Evolutionary conservation across 2,797 vertebrate genomes (phyloP), one percentile per base, ranked within the genome.

Genomic region (Pseudochirops cupreus): DNA sequence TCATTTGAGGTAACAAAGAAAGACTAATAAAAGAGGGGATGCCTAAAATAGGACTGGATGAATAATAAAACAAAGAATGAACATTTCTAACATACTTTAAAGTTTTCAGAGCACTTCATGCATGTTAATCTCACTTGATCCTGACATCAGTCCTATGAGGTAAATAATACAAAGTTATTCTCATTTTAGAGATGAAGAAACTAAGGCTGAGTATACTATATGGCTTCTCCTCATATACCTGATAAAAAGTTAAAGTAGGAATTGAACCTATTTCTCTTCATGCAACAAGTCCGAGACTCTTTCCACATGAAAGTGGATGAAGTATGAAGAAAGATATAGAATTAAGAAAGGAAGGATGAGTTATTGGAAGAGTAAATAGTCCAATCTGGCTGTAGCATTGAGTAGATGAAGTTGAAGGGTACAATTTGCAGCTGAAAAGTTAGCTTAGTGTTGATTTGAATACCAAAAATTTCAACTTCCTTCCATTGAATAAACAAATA

Each of bases 181-280:
- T 33, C 50, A 54, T 90, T 54, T 90, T 90, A 90, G 28, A 90
- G 89, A 90, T 90, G 89, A 54, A 90, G 28, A 90, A 53, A 90
- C 50, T 31, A 90, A 90, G 28, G 1, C 26, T 29, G 28, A 54
- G 28, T 29, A 54, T 46, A 54, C 18, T 54, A 90, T 50, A 54
- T 90, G 87, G 26, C 28, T 31, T 31, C 26, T 54, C 52, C 50
- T 52, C 26, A 54, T 13, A 52, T 90, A 90, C 53, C 26, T 54
- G 53, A 54, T 54, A 90, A 54, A 54, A 50, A 90, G 29, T 26
- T 31, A 90, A 10, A 90, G 53, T 50, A 16, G 28, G 26, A 31
- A 54, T 90, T 74, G 18, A 39, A 39, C 18, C n/a, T 74, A 74
- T 39, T 46, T 39, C 67, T 82, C 18, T 67, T 82, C n/a, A 39